A percentile compares a stretch with the other conserved stretches of the same genome.
Conservation (phyloP, 2,113 vertebrate genomes). For the Okapia johnstoni region DNA sequence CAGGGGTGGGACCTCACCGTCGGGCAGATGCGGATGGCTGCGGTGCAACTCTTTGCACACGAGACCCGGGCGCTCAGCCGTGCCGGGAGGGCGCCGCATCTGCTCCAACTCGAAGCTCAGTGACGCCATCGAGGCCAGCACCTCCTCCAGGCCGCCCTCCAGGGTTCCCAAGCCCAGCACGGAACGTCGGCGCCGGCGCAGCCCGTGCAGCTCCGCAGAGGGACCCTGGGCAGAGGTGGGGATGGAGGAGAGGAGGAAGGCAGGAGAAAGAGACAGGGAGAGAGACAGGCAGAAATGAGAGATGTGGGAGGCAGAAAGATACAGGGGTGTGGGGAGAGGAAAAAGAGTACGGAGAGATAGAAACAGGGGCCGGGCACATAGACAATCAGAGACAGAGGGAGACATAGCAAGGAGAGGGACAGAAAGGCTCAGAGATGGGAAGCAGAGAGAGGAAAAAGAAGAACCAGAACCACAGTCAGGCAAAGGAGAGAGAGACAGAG, state of each 20-base stretch:
- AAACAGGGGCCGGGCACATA: neutral
- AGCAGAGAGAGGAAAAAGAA: neutral
- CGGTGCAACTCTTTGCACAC: constrained; percentile 91
- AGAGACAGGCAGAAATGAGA: neutral
- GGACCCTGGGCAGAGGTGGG: constrained; percentile 75
- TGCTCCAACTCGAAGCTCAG: constrained; percentile 90
- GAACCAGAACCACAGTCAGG: neutral
- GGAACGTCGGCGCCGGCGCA: constrained; percentile 78
- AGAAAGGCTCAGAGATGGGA: neutral
- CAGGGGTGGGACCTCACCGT: constrained; percentile 79
- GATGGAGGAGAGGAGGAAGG: neutral
- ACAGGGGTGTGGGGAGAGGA: neutral
- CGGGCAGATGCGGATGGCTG: constrained; percentile 84
- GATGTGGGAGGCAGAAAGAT: neutral
- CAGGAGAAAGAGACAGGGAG: neutral
- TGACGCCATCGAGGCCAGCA: constrained; percentile 88
- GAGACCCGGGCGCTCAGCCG: constrained; percentile 87
- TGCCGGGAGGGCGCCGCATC: constrained; percentile 87
- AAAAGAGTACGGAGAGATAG: neutral
- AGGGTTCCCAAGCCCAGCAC: constrained; percentile 32
- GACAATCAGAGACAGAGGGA: neutral
- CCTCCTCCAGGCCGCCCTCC: constrained; percentile 89
- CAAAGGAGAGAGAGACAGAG: neutral
- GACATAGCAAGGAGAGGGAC: neutral
- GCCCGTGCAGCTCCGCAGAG: constrained; percentile 80